A percentile compares a stretch with the other conserved stretches of the same genome.
phyloP scores from a whole-genome alignment of 2,797 vertebrate genomes.

The Ptychadena robeensis region DNA sequence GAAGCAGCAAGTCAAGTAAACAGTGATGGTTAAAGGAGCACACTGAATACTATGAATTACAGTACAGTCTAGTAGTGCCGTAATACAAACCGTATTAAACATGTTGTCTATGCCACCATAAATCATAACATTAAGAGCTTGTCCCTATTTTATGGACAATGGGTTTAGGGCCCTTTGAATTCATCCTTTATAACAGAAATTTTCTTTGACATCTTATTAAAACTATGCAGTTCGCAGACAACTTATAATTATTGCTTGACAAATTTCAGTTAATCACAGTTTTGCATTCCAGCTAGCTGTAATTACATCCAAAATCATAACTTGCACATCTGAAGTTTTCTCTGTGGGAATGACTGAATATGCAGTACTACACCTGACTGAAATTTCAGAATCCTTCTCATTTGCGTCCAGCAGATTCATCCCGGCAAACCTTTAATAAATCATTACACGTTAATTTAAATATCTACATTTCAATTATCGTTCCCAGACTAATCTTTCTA shows the following conservation, averaged over 20 bases:
- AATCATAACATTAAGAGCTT: background rate
- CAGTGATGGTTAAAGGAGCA: background rate
- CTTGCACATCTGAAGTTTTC: slow-evolving; percentile 38
- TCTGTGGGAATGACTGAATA: slow-evolving; percentile 56
- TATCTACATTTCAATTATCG: slow-evolving; percentile 48
- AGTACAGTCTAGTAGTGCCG: background rate
- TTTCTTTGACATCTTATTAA: slow-evolving; percentile 46
- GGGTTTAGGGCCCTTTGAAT: background rate
- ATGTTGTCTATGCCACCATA: background rate
- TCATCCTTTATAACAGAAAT: slow-evolving; percentile 40
- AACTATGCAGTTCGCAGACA: slow-evolving; percentile 43
- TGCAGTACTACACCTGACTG: slow-evolving; percentile 53
- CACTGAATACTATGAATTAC: too few species aligned
- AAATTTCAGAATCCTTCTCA: slow-evolving; percentile 31
- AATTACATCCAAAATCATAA: slow-evolving; percentile 57
- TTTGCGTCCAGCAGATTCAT: slow-evolving; percentile 46
- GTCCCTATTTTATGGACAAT: background rate
- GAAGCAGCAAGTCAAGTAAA: background rate
- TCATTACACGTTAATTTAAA: slow-evolving; percentile 60
- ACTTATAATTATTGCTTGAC: slow-evolving; percentile 57
- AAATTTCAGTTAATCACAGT: slow-evolving; percentile 47
- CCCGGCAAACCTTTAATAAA: slow-evolving; percentile 41
- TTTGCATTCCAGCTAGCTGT: slow-evolving; percentile 34
- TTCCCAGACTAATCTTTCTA: slow-evolving; percentile 7
- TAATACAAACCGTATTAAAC: background rate